These are phyloP conservation scores for Lithophane semibrunnea DNA, from an alignment of 2,888 invertebrate species.

Conservation along the genomic window DNA sequence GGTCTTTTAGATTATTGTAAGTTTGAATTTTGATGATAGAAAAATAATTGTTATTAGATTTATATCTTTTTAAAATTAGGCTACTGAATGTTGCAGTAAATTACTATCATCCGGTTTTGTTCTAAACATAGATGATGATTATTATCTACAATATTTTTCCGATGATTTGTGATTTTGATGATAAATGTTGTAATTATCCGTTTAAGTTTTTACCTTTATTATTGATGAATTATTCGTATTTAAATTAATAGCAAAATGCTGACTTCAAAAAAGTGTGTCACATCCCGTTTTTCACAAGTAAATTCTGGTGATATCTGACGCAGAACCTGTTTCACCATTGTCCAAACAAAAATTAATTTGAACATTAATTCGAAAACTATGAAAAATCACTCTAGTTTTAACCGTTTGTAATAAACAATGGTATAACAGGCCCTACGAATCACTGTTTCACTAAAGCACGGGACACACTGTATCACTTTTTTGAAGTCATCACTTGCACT, in stretches of 20 bases:
- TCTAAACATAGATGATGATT: background rate
- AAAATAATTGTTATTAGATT: conserved; percentile 5
- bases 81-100: conserved; percentile 5
- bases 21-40: background rate
- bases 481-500: conserved; percentile 85
- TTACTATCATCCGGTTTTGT: conserved; percentile 13
- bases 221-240: background rate
- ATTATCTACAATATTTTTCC: background rate
- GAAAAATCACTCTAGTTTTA: conserved; percentile 27
- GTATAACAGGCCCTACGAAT: conserved; percentile 66
- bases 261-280: conserved; percentile 88
- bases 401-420: conserved; percentile 47
- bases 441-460: conserved; percentile 73
- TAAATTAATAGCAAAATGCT: conserved; percentile 66
- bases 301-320: conserved; percentile 38
- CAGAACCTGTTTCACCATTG: conserved; percentile 67
- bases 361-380: conserved; percentile 23
- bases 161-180: background rate
- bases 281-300: conserved; percentile 64
- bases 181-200: background rate
- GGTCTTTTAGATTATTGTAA: background rate
- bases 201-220: background rate
- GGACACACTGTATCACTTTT: conserved; percentile 82
- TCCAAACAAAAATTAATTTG: conserved; percentile 53
- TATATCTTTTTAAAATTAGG: conserved; percentile 6